Conservation (phyloP, 2,113 vertebrate genomes). For the Campylomormyrus tamandua region DNA sequence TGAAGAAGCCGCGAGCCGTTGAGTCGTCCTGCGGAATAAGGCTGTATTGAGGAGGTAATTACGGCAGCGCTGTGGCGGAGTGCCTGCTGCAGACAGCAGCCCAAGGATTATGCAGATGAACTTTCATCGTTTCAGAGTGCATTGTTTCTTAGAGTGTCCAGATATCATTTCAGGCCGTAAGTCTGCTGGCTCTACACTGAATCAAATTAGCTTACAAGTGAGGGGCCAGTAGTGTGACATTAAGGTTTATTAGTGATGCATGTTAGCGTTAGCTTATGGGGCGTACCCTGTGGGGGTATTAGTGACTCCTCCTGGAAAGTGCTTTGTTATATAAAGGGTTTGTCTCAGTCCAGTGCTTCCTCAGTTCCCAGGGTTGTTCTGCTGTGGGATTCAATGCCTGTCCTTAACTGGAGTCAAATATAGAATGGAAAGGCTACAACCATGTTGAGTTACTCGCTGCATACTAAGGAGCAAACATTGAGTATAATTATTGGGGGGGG, state of each 20-base stretch:
- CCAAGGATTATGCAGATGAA: background rate
- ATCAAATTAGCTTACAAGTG: background rate
- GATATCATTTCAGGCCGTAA: background rate
- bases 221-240: background rate
- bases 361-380: background rate
- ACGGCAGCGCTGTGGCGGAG: background rate
- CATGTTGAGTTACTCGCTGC: background rate
- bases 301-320: background rate
- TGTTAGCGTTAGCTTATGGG: background rate
- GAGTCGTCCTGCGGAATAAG: background rate
- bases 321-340: background rate
- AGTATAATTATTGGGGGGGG: background rate
- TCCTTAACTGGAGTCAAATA: background rate
- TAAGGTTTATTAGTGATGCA: background rate
- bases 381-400: background rate
- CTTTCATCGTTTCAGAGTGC: background rate
- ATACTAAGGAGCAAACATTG: background rate
- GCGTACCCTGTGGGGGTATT: background rate
- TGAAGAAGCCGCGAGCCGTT: background rate
- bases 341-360: background rate
- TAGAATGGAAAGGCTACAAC: background rate
- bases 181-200: background rate
- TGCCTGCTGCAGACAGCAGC: background rate
- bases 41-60: slow-evolving; percentile 1
- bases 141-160: background rate